A percentile compares a stretch with the other conserved stretches of the same genome.
Conservation (phyloP, 2,888 invertebrate species). For the Cerceris rybyensis region DNA sequence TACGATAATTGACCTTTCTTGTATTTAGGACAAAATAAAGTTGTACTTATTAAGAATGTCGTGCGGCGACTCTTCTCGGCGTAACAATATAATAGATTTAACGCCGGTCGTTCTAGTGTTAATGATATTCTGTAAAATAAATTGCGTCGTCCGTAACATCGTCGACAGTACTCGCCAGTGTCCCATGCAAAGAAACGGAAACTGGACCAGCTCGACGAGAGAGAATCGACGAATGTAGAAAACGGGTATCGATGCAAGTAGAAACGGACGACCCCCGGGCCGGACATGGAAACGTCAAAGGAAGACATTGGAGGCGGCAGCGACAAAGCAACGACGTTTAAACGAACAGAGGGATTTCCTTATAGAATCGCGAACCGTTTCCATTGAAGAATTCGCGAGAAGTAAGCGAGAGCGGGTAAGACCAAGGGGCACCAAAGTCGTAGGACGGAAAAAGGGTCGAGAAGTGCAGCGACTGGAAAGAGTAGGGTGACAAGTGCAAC, state of each 20-base stretch:
- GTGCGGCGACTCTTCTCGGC: too few species aligned
- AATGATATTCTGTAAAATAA: too few species aligned
- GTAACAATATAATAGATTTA: too few species aligned
- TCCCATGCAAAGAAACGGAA: neutral
- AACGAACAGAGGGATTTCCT: slow-evolving; percentile 24
- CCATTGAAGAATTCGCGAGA: slow-evolving; percentile 40
- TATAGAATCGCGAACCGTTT: slow-evolving; percentile 37
- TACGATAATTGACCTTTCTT: too few species aligned
- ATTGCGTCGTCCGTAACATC: neutral
- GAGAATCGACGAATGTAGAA: neutral
- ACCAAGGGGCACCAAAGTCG: slow-evolving; percentile 36
- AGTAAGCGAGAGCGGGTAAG: slow-evolving; percentile 28
- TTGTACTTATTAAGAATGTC: too few species aligned
- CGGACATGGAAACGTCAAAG: slow-evolving; percentile 34
- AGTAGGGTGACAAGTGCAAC: slow-evolving; percentile 44
- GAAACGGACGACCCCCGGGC: slow-evolving; percentile 9
- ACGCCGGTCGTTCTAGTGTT: too few species aligned
- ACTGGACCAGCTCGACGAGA: neutral
- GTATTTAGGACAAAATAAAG: too few species aligned
- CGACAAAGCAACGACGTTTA: slow-evolving; percentile 26
- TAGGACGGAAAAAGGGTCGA: slow-evolving; percentile 31
- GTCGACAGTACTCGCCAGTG: neutral
- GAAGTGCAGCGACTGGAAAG: slow-evolving; percentile 25
- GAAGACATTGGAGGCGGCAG: slow-evolving; percentile 16
- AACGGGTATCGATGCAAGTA: slow-evolving; percentile 8